Conservation (phyloP, 2,888 invertebrate genomes). For the Eustalomyia histrio region DNA sequence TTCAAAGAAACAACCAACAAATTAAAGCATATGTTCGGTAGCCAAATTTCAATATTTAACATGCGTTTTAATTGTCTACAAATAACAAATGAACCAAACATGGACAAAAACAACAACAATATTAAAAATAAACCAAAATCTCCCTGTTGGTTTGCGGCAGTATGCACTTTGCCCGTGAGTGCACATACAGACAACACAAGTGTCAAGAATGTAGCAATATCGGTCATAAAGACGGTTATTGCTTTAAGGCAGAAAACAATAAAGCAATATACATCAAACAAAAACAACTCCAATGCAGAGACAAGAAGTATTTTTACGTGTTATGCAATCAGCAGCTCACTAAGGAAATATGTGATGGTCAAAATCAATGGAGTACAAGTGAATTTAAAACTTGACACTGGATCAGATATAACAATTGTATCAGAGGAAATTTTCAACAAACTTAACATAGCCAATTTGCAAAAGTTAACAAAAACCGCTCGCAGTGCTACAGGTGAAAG, state of each 20-base stretch:
- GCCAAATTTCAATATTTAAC: slow-evolving; percentile 59
- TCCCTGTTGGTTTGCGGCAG: slow-evolving; percentile 63
- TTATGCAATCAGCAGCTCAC: not conserved
- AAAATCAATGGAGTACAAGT: slow-evolving; percentile 50
- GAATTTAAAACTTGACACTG: slow-evolving; percentile 51
- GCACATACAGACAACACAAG: slow-evolving; percentile 52
- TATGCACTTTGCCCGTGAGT: slow-evolving; percentile 58
- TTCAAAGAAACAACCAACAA: slow-evolving; percentile 49
- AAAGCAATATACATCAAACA: too few relatives aligned
- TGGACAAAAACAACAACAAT: slow-evolving; percentile 22
- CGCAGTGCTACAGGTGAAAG: slow-evolving; percentile 46
- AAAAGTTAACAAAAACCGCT: slow-evolving; percentile 33
- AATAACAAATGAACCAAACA: slow-evolving; percentile 42
- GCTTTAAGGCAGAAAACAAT: slow-evolving; percentile 32
- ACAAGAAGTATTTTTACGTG: slow-evolving; percentile 9
- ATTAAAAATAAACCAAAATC: slow-evolving; percentile 42
- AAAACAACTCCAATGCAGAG: slow-evolving; percentile 12
- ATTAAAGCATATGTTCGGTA: too few relatives aligned
- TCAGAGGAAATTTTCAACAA: slow-evolving; percentile 44
- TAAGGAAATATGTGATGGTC: slow-evolving; percentile 54
- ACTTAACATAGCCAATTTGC: not conserved
- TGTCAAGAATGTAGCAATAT: slow-evolving; percentile 47
- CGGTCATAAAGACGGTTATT: slow-evolving; percentile 56
- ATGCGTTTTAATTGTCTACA: slow-evolving; percentile 60
- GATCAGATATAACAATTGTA: slow-evolving; percentile 53